Conservation (phyloP, 2,888 invertebrate genomes). For the Tachina lurida region DNA sequence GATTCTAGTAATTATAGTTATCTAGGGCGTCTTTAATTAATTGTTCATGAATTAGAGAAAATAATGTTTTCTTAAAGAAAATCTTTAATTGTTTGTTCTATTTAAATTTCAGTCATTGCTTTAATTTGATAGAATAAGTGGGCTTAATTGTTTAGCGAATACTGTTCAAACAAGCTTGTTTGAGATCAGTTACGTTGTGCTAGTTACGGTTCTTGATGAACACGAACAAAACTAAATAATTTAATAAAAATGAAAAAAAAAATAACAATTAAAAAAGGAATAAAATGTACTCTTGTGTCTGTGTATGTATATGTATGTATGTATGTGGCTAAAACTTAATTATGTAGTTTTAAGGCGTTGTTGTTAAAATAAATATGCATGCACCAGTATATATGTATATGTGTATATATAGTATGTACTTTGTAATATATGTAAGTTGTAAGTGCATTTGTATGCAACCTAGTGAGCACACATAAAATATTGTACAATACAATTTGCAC, state of each 20-base stretch:
- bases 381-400: background rate
- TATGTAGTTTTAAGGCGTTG: slow-evolving; percentile 43
- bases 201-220: slow-evolving; percentile 42
- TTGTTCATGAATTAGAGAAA: background rate
- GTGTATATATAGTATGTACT: background rate
- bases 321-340: slow-evolving; percentile 33
- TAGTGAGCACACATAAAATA: slow-evolving; percentile 7
- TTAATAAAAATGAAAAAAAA: background rate
- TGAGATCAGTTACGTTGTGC: slow-evolving; percentile 47
- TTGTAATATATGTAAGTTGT: background rate
- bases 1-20: no score
- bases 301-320: background rate
- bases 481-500: slow-evolving; percentile 36
- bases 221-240: slow-evolving; percentile 35
- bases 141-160: background rate
- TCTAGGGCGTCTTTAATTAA: no score
- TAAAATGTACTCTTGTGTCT: background rate
- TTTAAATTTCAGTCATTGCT: background rate
- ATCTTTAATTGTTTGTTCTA: background rate
- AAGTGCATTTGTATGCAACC: background rate
- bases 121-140: background rate
- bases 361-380: slow-evolving; percentile 29
- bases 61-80: background rate
- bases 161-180: slow-evolving; percentile 36
- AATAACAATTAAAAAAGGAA: slow-evolving; percentile 8